These are phyloP conservation scores for Alsophila aescularia DNA, from an alignment of 2,888 invertebrate species.

Conservation along the genomic window DNA sequence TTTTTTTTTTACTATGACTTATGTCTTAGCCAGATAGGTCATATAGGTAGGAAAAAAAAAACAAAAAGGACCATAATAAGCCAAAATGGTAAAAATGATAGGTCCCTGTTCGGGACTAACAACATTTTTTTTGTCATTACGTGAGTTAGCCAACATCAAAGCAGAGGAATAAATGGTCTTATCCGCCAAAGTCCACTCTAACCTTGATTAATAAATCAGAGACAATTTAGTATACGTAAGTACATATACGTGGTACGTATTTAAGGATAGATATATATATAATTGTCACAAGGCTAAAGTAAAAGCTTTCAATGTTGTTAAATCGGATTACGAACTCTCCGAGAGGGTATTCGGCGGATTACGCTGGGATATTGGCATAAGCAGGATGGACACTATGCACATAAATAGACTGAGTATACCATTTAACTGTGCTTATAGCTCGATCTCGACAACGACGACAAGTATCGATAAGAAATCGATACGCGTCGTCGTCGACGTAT, in stretches of 20 bases:
- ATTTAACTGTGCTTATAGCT: too few relatives aligned
- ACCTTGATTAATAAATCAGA: constrained; percentile 8
- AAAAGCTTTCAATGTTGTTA: constrained; percentile 42
- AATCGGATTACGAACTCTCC: constrained; percentile 58
- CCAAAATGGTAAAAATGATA: too few relatives aligned
- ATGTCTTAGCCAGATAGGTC: too few relatives aligned
- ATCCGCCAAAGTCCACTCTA: background rate
- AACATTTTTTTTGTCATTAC: too few relatives aligned
- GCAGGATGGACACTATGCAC: constrained; percentile 33
- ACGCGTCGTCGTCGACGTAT: too few relatives aligned
- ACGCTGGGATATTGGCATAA: constrained; percentile 40
- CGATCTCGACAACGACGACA: too few relatives aligned
- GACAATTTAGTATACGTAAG: too few relatives aligned
- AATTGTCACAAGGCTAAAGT: constrained; percentile 25
- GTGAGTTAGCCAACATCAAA: constrained; percentile 17
- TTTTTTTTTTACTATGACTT: too few relatives aligned
- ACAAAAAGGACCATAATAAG: too few relatives aligned
- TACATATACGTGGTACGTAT: background rate
- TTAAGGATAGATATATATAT: background rate
- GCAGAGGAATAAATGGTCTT: background rate
- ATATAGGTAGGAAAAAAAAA: too few relatives aligned
- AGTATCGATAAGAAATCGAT: too few relatives aligned
- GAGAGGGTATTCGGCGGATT: constrained; percentile 49
- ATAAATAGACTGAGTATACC: background rate
- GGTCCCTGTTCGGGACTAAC: too few relatives aligned